phyloP scores from a whole-genome alignment of 35 echinoderm and acorn worm genomes.

The Strongylocentrotus purpuratus region DNA sequence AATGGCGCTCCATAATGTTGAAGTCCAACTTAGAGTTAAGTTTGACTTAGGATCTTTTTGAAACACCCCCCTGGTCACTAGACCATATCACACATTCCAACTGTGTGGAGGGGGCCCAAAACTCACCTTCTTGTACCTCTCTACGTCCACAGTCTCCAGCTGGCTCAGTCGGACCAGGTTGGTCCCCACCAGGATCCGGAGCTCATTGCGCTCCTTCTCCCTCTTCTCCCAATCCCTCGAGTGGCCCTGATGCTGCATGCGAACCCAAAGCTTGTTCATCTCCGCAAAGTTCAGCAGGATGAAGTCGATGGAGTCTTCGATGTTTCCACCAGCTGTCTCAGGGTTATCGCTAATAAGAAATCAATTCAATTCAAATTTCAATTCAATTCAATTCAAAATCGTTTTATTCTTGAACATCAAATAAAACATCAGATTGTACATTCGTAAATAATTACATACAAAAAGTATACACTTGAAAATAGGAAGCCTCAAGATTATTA shows the following conservation, averaged over 20 bases:
- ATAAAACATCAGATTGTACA: no score
- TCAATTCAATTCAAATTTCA: no score
- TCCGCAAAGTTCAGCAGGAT: conserved; percentile 99
- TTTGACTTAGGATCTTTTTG: no score
- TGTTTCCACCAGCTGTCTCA: conserved; percentile 54
- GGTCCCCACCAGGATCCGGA: conserved; percentile 93
- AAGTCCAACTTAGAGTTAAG: no score
- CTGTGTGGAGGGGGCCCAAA: not conserved
- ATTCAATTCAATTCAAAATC: no score
- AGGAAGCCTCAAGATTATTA: no score
- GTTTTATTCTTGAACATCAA: no score
- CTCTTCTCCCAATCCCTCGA: conserved; percentile 74
- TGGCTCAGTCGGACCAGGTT: conserved; percentile 95
- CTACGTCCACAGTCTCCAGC: conserved; percentile 83
- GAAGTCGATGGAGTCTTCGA: conserved; percentile 95
- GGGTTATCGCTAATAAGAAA: conserved; percentile 62
- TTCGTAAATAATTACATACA: no score
- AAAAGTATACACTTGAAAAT: no score
- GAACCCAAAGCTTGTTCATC: conserved; percentile 99
- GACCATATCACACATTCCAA: not conserved
- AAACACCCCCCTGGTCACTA: not conserved
- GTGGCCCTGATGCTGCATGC: conserved; percentile 86
- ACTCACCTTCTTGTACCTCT: conserved; percentile 88
- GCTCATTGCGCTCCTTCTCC: conserved; percentile 83
- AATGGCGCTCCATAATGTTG: no score